Base-by-base conservation (phyloP, 2,888 invertebrate species). In the Reticulitermes lucifugus region DNA sequence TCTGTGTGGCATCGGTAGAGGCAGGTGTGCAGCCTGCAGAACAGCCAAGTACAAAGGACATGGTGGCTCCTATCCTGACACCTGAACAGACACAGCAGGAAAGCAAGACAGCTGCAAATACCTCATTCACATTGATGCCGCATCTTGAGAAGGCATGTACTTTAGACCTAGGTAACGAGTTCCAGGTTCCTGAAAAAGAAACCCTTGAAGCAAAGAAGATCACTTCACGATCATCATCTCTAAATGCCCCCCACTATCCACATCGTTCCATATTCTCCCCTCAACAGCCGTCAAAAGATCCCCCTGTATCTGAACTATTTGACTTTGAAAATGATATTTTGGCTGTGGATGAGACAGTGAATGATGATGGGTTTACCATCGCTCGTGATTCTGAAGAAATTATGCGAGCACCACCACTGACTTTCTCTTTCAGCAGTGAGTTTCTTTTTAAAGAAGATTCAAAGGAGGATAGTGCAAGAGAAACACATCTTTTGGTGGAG, bases 401-500 rank as follows among this genome's bases (percentile, higher is more conserved):
- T 71, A 92, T 93, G 89, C 94, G 94, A 89, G 83, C 84, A 70
- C 90, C 89, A 2, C 90, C 91, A 0, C 86, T 89, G 1, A 91
- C 92, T 1, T 95, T 95, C 89, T 93, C 93, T 10, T 94, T 94
- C 85, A 94, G 93, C 87, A 93, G 93, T 77, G 94, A 94, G 87
- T 92, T 94, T 89, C 91, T 95, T 87, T 94, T 95, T 89, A 95
- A 95, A 89, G 96, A 96, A 89, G 96, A 96, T 89, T 94, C 95
- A 4, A 96, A 96, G 89, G 97, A 97, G 90, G 96, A 96, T 88
- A 96, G 96, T 88, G 96, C 96, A 0, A 93, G 96, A 87, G 97
- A 96, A 90, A 97, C 97, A 0, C 91, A 96, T 86, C 95, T 96
- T 91, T 92, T 98, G 51, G 96, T 98, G 7, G 96, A 97, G 89